Evolutionary conservation across 64 coral and sea anemone species (phyloP).

Genomic region (Pocillopora verrucosa): DNA sequence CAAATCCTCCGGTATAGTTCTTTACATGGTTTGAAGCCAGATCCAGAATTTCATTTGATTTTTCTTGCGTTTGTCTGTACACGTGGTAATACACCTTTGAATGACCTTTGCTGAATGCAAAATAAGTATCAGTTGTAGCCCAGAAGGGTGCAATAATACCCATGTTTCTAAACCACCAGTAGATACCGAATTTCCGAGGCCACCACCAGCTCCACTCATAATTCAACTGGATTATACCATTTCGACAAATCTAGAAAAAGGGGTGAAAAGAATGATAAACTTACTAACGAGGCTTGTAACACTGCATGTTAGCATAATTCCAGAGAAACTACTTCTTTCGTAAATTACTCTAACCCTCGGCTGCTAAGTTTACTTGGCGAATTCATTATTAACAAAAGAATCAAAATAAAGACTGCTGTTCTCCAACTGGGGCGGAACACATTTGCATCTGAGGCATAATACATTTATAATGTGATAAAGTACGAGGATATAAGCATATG

Average conservation of each 20-base stretch:
- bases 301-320: background rate
- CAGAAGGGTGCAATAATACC: background rate
- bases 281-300: background rate
- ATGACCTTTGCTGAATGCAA: background rate
- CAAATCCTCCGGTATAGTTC: background rate
- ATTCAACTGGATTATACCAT: background rate
- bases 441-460: too few relatives aligned
- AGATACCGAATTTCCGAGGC: background rate
- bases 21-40: background rate
- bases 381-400: too few relatives aligned
- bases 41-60: background rate
- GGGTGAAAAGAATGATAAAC: background rate
- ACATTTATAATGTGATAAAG: too few relatives aligned
- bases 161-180: background rate
- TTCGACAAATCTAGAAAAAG: background rate
- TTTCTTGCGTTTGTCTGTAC: background rate
- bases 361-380: too few relatives aligned
- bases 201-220: conserved; percentile 6
- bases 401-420: too few relatives aligned
- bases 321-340: too few relatives aligned
- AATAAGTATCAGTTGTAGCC: background rate
- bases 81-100: background rate
- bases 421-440: too few relatives aligned
- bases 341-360: too few relatives aligned
- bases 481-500: too few relatives aligned